Percentiles rank a stretch among this genome's conserved stretches.
phyloP scores from a whole-genome alignment of 2,113 vertebrate genomes.

The Archocentrus centrarchus region DNA sequence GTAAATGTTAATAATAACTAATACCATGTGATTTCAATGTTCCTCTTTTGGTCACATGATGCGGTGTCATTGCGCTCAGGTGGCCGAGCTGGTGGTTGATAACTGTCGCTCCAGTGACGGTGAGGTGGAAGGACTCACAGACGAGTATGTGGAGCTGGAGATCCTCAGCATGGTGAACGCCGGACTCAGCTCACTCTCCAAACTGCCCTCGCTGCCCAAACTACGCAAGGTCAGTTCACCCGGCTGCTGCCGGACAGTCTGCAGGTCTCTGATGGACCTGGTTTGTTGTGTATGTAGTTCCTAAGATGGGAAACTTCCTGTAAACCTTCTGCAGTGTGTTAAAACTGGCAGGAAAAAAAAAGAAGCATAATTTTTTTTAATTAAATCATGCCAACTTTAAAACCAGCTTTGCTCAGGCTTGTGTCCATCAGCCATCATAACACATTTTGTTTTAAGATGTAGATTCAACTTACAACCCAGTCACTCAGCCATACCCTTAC shows the following conservation, averaged over 20 bases:
- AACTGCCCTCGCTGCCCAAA: conserved; percentile 93
- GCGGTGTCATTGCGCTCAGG: conserved; percentile 62
- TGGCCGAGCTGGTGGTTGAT: conserved; percentile 93
- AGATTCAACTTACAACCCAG: not conserved
- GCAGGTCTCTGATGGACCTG: not conserved
- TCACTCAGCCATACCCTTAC: not conserved
- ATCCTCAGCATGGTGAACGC: conserved; percentile 95
- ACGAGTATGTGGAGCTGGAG: conserved; percentile 93
- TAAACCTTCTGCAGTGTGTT: not conserved
- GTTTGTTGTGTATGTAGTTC: no score
- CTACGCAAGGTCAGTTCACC: conserved; percentile 88
- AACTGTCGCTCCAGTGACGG: conserved; percentile 91
- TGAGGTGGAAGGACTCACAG: conserved; percentile 94
- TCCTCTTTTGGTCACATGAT: not conserved
- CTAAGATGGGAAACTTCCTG: no score
- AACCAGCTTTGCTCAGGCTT: not conserved
- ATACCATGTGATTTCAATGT: not conserved
- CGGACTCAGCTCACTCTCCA: conserved; percentile 90
- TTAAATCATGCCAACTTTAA: no score
- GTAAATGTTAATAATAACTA: no score
- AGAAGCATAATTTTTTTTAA: no score
- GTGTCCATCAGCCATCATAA: no score
- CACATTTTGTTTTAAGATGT: no score
- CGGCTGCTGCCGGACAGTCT: not conserved
- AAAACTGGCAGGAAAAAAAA: no score